phyloP scores from a whole-genome alignment of 2,888 invertebrate genomes.

The Machimus rusticus region DNA sequence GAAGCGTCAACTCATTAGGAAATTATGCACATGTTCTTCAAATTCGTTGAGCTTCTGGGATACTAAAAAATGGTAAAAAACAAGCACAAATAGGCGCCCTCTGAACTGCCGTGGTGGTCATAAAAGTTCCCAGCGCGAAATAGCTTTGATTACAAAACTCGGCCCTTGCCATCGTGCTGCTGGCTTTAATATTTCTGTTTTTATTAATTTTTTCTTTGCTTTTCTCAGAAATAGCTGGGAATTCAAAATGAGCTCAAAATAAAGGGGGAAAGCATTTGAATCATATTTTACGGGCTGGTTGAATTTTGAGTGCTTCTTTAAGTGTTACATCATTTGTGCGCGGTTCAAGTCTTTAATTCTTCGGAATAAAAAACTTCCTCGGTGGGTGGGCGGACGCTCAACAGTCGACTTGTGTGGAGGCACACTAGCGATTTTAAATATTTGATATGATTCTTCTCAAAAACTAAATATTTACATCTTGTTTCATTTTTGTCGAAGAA shows the following conservation, averaged over 20 bases:
- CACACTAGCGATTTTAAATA: background rate
- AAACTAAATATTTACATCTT: background rate
- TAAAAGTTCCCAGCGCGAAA: background rate
- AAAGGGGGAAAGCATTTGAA: background rate
- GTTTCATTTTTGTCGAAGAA: background rate
- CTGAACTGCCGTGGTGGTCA: background rate
- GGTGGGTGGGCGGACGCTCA: background rate
- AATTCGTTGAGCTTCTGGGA: background rate
- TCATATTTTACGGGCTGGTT: background rate
- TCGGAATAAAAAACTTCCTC: background rate
- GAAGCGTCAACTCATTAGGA: slow-evolving; percentile 3
- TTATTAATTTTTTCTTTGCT: background rate
- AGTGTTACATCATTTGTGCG: background rate
- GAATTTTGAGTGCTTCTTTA: background rate
- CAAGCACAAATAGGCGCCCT: background rate
- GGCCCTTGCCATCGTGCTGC: background rate
- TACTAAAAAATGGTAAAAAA: background rate
- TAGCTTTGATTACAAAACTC: background rate
- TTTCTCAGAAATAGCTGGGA: background rate
- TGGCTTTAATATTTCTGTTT: background rate
- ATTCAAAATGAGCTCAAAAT: background rate
- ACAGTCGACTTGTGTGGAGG: background rate
- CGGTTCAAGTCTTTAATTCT: background rate
- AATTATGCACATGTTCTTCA: slow-evolving; percentile 10
- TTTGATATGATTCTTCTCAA: no score